Evolutionary conservation across 1,140 invertebrate genomes (phyloP), one percentile per base, ranked within the genome.

Genomic region (Listronotus bonariensis): DNA sequence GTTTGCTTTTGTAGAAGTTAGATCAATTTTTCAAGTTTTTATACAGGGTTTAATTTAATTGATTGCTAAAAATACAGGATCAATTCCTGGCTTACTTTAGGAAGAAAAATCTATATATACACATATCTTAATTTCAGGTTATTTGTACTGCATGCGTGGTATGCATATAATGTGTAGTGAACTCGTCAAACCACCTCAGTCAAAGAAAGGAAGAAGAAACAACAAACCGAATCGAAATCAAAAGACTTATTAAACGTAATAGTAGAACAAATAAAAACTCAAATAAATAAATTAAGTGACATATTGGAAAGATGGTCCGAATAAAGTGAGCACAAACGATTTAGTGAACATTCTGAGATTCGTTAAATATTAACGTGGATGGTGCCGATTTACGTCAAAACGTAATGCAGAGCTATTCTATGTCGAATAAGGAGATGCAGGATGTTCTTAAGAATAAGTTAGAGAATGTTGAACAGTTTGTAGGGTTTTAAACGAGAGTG

Each of bases 141-240:
- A 32, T 76, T 14, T 68, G 67, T 9, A 55, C 73, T n/a, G 49
- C 65, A 12, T 67, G 67, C 15, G 49, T 74, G 9, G 41, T 77
- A 1, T 76, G 72, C n/a, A n/a, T 61, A 52, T 72, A 34, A 46
- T 77, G 42, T 74, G 70, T 48, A 59, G 59, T 32, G 74, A 75
- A 51, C 36, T 75, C 31, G 63, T 73, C 17, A 76, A 72, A 60
- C 70, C 72, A 0, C 64, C 69, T 49, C 63, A 65, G 55, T 42
- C 59, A 9, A 74, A 72, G 52, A 74, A 74, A 43, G 68, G 62
- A 0, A 70, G 42, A 72, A 71, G 43, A 72, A 72, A 55, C 45
- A 53, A 31, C 60, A 43, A 9, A 55, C 51, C 34, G 72, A 75
- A 42, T 53, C 69, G 6, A 68, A 66, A 34, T 42, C 53, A 14